Base-by-base conservation (phyloP, 2,797 vertebrate genomes). In the Staurois parvus region DNA sequence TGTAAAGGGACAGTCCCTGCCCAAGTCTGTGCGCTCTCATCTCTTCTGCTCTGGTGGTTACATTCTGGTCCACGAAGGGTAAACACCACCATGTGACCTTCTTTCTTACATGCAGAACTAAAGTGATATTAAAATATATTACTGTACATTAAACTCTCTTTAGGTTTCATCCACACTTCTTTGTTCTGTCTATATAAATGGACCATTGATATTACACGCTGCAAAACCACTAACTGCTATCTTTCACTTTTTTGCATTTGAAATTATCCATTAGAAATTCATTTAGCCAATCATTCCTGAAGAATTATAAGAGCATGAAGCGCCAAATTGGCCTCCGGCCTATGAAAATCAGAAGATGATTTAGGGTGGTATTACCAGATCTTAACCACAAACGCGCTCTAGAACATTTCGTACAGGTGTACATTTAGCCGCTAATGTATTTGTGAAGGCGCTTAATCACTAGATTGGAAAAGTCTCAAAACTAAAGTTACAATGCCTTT, bases 11-110 rank as follows among this genome's bases (percentile, higher is more conserved):
- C 68, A 28, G 68, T 40, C 79, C 79, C 29, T 48, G 42, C 12
- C n/a, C 2, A 5, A 28, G 26, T 66, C 28, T 45, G 3, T 72
- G n/a, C n/a, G 15, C 32, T 59, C 67, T 34, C 29, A 32, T 11
- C 2, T 0, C 21, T 24, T 81, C 68, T 3, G 21, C 24, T 72
- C 28, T 73, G n/a, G 12, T 70, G 26, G 56, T 42, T 72, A 72
- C 28, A n/a, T 26, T 76, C 34, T 42, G 69, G 48, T 73, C 72
- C 76, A 92, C 85, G 9, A 56, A 91, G 89, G 90, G 92, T 93
- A 92, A 91, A 91, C 79, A 91, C 89, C 80, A 72, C 88, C 86
- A 42, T 89, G 83, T 83, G 92, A 92, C 93, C 91, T 93, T 93
- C 87, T 93, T 94, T 94, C 87, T 91, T 56, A 83, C 73, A 73